Evolutionary conservation across 2,888 invertebrate species (phyloP), one percentile per base, ranked within the genome.

Genomic region (Ceramica pisi): DNA sequence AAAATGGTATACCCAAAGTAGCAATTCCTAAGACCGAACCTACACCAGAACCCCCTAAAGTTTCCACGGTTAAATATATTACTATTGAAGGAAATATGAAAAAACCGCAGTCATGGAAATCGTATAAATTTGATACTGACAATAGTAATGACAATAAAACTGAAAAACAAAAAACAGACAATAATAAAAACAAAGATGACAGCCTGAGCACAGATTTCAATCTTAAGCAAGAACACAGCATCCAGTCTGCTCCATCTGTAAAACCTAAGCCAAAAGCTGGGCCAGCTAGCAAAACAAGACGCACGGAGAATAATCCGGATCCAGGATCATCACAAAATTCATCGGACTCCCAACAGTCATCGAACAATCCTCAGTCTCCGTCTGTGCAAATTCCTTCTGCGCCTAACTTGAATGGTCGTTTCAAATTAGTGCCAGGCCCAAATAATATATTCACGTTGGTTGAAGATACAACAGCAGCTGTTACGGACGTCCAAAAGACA

Each of bases 391-490:
- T 93, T 63, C 91, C 94, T 12, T 62, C 75, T 2, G 64, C 88
- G 38, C 93, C 95, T 48, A 92, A 90, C 71, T 80, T 93, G 48
- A 94, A 92, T 75, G 91, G 91, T 62, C 90, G 93, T 26, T 95
- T 93, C 73, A 94, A 94, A 86, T 84, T 95, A 80, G 87, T 95
- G 9, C 92, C 94, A 23, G 96, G 96, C 2, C 95, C 95, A 31
- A 94, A 95, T 80, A 95, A 95, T 79, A 92, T 93, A 35, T 94
- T 93, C 67, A 92, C 92, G 21, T 86, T 95, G 62, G 88, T 94
- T 46, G 94, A 94, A 90, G 94, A 94, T 62, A 57, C 75, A 56
- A 21, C 59, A 64, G 21, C 60, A 80, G 57, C 26, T 62, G n/a
- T 46, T 56, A 53, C 68, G 53, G 77, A 71, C 70, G 31, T 41